Conservation (phyloP, 1,140 invertebrate genomes). For the Gryon sp. region DNA sequence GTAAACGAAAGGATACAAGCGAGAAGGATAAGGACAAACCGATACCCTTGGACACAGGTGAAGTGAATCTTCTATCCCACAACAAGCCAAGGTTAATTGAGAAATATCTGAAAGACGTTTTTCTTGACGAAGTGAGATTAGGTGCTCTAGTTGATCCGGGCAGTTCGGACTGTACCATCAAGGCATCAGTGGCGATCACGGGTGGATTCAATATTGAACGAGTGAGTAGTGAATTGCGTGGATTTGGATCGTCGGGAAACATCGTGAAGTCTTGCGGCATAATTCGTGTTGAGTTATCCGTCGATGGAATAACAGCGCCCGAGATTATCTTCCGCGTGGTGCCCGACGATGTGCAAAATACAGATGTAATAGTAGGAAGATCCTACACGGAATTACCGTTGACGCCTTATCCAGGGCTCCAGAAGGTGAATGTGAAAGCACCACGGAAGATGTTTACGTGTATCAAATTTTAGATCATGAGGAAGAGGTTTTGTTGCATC, state of each 20-base stretch:
- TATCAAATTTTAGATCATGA: too few species aligned
- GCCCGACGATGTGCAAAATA: slow-evolving; percentile 13
- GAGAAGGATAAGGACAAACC: slow-evolving; percentile 8
- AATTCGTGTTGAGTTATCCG: background rate
- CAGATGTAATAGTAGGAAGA: slow-evolving; percentile 12
- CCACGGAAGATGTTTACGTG: too few species aligned
- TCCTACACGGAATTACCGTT: background rate
- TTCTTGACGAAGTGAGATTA: background rate
- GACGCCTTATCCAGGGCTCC: too few species aligned
- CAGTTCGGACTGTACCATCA: slow-evolving; percentile 2
- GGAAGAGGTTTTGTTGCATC: slow-evolving; percentile 13
- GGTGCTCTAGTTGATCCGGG: background rate
- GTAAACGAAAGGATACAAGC: too few species aligned
- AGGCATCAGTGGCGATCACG: background rate
- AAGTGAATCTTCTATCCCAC: background rate
- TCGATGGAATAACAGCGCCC: background rate
- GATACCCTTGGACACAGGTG: background rate
- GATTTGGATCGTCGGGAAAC: background rate
- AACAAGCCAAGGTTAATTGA: background rate
- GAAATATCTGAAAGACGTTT: slow-evolving; percentile 5
- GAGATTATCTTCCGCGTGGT: background rate
- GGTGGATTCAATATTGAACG: slow-evolving; percentile 1
- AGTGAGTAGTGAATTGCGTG: background rate
- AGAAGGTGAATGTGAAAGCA: too few species aligned
- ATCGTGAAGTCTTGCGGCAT: slow-evolving; percentile 9